Conservation (phyloP, 2,113 vertebrate genomes). For the Turnix velox region DNA sequence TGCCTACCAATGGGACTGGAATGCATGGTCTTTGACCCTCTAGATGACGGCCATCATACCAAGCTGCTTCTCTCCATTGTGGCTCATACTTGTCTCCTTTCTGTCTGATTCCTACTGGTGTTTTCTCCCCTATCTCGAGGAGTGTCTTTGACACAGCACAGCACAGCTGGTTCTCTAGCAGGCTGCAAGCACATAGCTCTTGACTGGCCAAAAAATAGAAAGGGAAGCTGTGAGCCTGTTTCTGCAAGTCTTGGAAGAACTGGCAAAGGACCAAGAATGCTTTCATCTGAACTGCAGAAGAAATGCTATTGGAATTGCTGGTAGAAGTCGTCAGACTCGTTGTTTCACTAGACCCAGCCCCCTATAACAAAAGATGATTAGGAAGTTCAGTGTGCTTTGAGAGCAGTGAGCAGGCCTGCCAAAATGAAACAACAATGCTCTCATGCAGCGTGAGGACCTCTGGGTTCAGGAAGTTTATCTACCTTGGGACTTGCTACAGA, state of each 20-base stretch:
- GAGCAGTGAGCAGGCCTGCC: neutral
- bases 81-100: neutral
- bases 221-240: constrained; percentile 30
- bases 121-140: neutral
- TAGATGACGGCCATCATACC: neutral
- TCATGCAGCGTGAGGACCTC: neutral
- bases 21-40: neutral
- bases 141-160: neutral
- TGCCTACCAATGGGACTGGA: neutral
- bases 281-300: constrained; percentile 14
- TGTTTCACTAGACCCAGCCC: constrained; percentile 13
- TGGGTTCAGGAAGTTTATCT: constrained; percentile 50
- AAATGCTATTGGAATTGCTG: constrained; percentile 35
- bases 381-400: neutral
- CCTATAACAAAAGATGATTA: neutral
- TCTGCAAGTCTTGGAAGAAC: constrained; percentile 36
- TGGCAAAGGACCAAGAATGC: constrained; percentile 46
- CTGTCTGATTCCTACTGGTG: neutral
- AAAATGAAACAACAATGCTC: neutral
- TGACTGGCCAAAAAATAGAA: neutral
- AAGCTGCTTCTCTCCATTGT: neutral
- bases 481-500: constrained; percentile 27
- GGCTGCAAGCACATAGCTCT: neutral
- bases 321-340: constrained; percentile 12
- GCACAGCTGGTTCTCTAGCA: constrained; percentile 22